These are phyloP conservation scores for Dasypogon diadema DNA, from an alignment of 2,888 invertebrate genomes.

Conservation along the genomic window DNA sequence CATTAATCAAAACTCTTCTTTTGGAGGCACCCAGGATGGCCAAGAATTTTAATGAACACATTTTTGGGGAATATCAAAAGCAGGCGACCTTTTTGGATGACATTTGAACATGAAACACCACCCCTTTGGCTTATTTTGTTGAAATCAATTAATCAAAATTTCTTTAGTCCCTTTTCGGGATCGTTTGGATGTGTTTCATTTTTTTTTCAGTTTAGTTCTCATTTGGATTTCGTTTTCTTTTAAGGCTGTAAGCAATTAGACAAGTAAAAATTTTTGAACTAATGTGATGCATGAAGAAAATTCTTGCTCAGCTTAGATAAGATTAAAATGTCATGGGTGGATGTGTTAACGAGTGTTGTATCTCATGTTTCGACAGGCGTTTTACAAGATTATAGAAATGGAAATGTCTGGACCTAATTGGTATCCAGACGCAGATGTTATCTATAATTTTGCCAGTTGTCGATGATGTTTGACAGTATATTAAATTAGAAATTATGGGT, in stretches of 20 bases:
- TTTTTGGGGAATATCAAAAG: slow-evolving; percentile 44
- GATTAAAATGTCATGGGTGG: slow-evolving; percentile 28
- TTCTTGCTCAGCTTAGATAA: slow-evolving; percentile 25
- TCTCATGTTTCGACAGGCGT: slow-evolving; percentile 13
- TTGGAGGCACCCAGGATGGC: not conserved
- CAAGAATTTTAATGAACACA: slow-evolving; percentile 41
- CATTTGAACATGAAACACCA: slow-evolving; percentile 35
- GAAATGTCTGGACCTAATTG: not conserved
- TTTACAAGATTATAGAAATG: not conserved
- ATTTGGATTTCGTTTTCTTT: not conserved
- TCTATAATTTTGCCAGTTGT: too few relatives aligned
- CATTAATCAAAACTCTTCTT: slow-evolving; percentile 33
- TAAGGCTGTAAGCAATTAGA: slow-evolving; percentile 42
- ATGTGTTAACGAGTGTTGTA: slow-evolving; percentile 38
- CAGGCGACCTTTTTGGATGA: slow-evolving; percentile 27
- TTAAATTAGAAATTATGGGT: too few relatives aligned
- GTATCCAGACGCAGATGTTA: not conserved
- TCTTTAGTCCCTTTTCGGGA: slow-evolving; percentile 4
- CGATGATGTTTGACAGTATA: too few relatives aligned
- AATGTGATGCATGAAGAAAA: slow-evolving; percentile 8
- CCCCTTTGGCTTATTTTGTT: slow-evolving; percentile 27
- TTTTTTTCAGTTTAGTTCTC: not conserved
- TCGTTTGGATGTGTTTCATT: not conserved
- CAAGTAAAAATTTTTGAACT: slow-evolving; percentile 25
- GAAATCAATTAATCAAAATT: slow-evolving; percentile 45